Percentiles rank a stretch among this genome's conserved stretches.
Evolutionary conservation across 2,113 vertebrate genomes (phyloP).

Genomic region (Siniperca chuatsi): DNA sequence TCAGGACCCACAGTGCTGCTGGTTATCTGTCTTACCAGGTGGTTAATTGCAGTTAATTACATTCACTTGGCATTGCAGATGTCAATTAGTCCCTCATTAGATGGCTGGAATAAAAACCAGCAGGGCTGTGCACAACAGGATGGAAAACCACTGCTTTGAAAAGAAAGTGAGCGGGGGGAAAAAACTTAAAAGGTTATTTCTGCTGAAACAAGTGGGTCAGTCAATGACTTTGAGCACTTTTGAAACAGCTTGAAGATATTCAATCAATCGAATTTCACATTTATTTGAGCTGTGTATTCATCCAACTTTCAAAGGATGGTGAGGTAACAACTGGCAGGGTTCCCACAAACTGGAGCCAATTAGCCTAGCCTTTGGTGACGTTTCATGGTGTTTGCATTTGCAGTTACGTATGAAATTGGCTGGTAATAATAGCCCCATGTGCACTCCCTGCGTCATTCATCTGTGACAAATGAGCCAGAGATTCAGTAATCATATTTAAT

Average conservation of each 20-base stretch:
- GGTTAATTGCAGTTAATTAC: slow-evolving; percentile 49
- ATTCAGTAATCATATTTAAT: slow-evolving; percentile 13
- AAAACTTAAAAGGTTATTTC: slow-evolving; percentile 23
- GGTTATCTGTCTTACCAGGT: slow-evolving; percentile 38
- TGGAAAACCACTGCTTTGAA: not conserved
- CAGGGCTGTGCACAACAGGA: not conserved
- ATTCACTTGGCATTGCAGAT: slow-evolving; percentile 44
- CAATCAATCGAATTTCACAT: slow-evolving; percentile 43
- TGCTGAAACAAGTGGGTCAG: slow-evolving; percentile 15
- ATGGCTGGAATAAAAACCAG: slow-evolving; percentile 18
- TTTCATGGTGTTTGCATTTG: slow-evolving; percentile 54
- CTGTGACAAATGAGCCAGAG: slow-evolving; percentile 50
- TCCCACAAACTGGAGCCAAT: slow-evolving; percentile 54
- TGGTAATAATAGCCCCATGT: slow-evolving; percentile 32
- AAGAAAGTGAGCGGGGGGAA: not conserved
- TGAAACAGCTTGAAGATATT: slow-evolving; percentile 35
- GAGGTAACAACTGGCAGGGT: slow-evolving; percentile 31
- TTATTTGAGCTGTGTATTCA: slow-evolving; percentile 31
- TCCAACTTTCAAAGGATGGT: slow-evolving; percentile 36
- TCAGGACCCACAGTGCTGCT: slow-evolving; percentile 17
- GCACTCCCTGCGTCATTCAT: slow-evolving; percentile 28
- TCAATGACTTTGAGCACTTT: slow-evolving; percentile 33
- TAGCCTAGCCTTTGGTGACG: slow-evolving; percentile 44
- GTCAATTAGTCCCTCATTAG: slow-evolving; percentile 36
- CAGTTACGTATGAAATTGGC: slow-evolving; percentile 53